Base-by-base conservation (phyloP, 2,113 vertebrate species). In the Onychostruthus taczanowskii region DNA sequence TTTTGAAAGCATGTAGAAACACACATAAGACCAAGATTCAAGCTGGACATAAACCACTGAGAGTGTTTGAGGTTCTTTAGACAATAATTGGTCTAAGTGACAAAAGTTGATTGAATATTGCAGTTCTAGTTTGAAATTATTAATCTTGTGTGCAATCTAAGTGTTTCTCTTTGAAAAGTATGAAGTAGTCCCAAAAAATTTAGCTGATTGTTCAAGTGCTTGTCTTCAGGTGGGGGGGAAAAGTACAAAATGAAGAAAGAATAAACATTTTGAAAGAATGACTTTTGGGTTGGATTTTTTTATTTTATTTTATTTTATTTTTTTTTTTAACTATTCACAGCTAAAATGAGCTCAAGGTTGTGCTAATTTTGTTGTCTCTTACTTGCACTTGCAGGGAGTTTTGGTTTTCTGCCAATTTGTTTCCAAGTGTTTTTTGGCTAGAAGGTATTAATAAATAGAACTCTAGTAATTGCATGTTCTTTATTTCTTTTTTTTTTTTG, bases 391-490 rank as follows among this genome's bases (percentile, higher is more conserved):
- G 90, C 61, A 96, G 46, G 61, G 89, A 89, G 61, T 62, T 95
- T 88, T 70, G 73, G 23, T 96, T 94, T 91, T 90, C 91, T 97
- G 90, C 94, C 92, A 94, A 24, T 79, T 86, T 92, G 20, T 97
- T 97, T 94, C 94, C 92, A 97, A 97, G 84, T 82, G 69, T 53
- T 93, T 93, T 79, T 95, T 94, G 90, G 58, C 50, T 80, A 96
- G 92, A 93, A 97, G 96, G 67, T 93, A 67, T 73, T 96, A 91
- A 76, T 77, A 95, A 97, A 97, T 52, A 95, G 52, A 79, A 12
- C 50, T 90, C 52, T 49, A 90, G 55, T 85, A 72, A 95, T 89
- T 91, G 50, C 11, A 9, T 59, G 43, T 62, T 68, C 22, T 91
- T 72, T 92, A 93, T 28, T 41, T 62, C 69, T 92, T 94, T 35